Conservation (phyloP, 2,113 vertebrate species). For the Gnathonemus echidnorhynchus region DNA sequence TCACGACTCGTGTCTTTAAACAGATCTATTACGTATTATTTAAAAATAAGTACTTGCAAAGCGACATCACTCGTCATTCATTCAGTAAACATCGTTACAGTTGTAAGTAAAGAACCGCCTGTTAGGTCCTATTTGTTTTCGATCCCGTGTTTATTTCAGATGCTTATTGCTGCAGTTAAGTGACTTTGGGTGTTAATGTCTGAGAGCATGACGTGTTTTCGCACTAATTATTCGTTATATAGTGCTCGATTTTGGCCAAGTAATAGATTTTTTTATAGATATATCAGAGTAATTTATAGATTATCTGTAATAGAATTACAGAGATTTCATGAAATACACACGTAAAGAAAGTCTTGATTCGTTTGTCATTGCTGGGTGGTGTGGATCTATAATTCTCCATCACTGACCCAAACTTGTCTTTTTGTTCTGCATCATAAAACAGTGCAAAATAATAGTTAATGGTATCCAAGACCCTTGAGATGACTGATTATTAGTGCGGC, state of each 20-base stretch:
- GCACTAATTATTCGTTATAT: not conserved
- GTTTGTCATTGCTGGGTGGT: not conserved
- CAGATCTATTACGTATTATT: not conserved
- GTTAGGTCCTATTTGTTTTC: not conserved
- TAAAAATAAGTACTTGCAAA: not conserved
- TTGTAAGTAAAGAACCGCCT: not conserved
- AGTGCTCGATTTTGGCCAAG: not conserved
- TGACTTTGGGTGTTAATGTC: conserved; percentile 16
- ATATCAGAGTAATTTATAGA: not conserved
- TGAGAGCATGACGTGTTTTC: not conserved
- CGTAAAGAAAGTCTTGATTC: not conserved
- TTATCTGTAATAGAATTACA: not conserved
- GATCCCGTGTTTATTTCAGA: not conserved
- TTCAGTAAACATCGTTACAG: not conserved
- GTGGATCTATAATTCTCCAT: not conserved
- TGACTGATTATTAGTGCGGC: not conserved
- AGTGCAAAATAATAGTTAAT: not conserved
- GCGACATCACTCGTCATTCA: not conserved
- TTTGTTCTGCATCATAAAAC: not conserved
- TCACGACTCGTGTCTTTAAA: not conserved
- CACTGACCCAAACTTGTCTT: not conserved
- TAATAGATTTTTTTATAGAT: not conserved
- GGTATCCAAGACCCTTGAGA: not conserved
- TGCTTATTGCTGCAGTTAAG: conserved; percentile 14
- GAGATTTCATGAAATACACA: not conserved